These are phyloP conservation scores for Odocoileus virginianus DNA, from an alignment of 2,113 vertebrate species.

Conservation along the genomic window DNA sequence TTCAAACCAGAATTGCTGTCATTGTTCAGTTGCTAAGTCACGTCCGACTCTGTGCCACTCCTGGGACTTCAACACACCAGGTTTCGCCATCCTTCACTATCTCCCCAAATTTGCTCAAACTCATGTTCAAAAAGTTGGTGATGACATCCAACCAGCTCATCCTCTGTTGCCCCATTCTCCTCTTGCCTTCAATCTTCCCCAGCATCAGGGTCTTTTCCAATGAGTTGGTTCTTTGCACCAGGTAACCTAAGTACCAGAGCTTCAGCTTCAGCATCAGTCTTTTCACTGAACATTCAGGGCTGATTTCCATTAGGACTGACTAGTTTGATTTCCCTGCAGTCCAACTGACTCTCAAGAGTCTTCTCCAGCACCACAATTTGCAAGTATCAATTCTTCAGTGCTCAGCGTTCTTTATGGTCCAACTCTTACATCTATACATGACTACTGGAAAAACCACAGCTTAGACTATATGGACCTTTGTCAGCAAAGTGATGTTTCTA, in stretches of 20 bases:
- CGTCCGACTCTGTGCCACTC: neutral
- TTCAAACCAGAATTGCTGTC: neutral
- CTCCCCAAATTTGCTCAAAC: neutral
- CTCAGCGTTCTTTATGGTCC: neutral
- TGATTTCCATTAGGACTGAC: neutral
- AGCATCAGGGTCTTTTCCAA: neutral
- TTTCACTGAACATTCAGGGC: neutral
- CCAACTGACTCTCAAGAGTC: neutral
- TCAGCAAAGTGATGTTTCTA: neutral
- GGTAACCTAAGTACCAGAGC: neutral
- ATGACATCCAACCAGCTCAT: neutral
- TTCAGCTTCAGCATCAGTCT: neutral
- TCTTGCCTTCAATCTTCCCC: neutral
- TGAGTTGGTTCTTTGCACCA: neutral
- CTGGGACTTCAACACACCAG: neutral
- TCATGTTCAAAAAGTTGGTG: neutral
- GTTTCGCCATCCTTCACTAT: neutral
- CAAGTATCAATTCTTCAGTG: neutral
- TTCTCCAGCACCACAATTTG: neutral
- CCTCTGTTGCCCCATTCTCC: neutral
- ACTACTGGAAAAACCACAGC: neutral
- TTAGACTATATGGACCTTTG: neutral
- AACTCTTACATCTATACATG: neutral
- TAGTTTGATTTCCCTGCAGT: neutral
- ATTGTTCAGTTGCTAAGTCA: neutral